Base-by-base conservation (phyloP, 2,797 vertebrate species). In the Sebastiscus tertius region DNA sequence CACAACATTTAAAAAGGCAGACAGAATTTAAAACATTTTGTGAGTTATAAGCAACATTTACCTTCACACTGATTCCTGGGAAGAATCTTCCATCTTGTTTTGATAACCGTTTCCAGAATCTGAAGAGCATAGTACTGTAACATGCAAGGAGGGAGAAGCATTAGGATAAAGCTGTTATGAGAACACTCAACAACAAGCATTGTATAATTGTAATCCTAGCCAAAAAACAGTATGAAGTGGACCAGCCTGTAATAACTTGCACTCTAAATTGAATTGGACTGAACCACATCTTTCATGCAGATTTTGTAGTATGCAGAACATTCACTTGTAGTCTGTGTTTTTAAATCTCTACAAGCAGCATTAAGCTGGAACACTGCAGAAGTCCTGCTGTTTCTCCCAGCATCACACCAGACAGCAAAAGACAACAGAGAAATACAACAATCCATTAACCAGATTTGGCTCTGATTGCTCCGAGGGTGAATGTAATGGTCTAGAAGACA, bases 121-220 rank as follows among this genome's bases (percentile, higher is more conserved):
- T 99, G 98, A 94, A 99, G 97, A 91, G 98, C 98, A 97, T 99
- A 99, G 96, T 99, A 99, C 98, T 99, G 98, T 95, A 98, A 99
- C 95, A 97, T 95, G 93, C 90, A 93, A 89, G 77, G 83, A 94
- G 86, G 88, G 81, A 87, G 49, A 24, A 78, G 88, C 79, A 75
- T 96, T 93, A 96, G 89, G 65, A 87, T 55, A 4, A 74, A 65
- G 69, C 58, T 39, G 29, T 69, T 39, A 84, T 8, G 3, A 64
- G 16, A 72, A 63, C 11, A 79, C 58, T 80, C 54, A 79, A 85
- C 80, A 92, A 88, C 63, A 92, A 90, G 61, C 81, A 91, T 33
- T 93, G 90, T 82, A 78, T 63, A 54, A 54, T 80, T 86, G 79
- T 33, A 84, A 87, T 85, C 89, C 75, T 85, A 92, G 90, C 87